Evolutionary conservation across 2,797 vertebrate species (phyloP).

Genomic region (Caiman crocodilus): DNA sequence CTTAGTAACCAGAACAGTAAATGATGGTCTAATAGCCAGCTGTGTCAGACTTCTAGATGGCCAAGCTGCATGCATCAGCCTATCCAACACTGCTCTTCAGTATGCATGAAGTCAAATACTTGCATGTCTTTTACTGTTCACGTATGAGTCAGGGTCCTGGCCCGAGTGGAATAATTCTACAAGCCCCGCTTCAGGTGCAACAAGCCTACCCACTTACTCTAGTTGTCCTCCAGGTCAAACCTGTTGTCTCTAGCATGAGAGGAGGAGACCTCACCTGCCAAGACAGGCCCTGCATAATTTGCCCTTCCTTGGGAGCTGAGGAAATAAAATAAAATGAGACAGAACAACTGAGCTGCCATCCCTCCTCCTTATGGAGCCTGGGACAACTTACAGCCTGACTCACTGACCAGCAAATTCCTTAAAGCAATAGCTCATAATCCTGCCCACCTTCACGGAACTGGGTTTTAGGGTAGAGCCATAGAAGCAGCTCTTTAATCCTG

Average conservation of each 20-base stretch:
- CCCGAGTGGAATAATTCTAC: not conserved
- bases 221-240: not conserved
- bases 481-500: too few species aligned
- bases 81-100: not conserved
- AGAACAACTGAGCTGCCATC: not conserved
- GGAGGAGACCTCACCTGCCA: not conserved
- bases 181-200: not conserved
- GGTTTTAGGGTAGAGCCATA: too few species aligned
- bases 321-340: not conserved
- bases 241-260: not conserved
- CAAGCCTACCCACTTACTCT: not conserved
- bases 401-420: not conserved
- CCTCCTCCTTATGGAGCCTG: too few species aligned
- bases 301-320: not conserved
- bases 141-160: not conserved
- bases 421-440: not conserved
- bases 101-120: not conserved
- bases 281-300: not conserved
- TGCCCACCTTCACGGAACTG: not conserved
- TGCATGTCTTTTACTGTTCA: not conserved
- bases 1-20: too few species aligned
- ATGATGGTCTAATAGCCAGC: too few species aligned
- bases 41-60: too few species aligned
- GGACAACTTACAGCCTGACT: not conserved
- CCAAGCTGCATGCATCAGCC: rapidly evolving